A percentile compares a stretch with the other conserved stretches of the same genome.
Conservation (phyloP, 2,797 vertebrate species). For the Acomys russatus region DNA sequence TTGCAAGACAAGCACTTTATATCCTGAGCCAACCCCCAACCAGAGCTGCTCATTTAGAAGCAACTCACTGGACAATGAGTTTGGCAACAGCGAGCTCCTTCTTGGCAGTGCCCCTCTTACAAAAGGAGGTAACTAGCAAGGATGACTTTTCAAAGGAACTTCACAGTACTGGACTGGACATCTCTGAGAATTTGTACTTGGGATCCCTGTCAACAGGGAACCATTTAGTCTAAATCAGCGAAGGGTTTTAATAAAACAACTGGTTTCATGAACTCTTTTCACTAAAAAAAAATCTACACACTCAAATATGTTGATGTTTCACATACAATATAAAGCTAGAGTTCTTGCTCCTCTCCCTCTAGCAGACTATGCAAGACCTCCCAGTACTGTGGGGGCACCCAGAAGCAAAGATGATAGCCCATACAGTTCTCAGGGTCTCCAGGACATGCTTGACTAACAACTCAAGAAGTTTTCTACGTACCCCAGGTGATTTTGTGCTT, state of each 20-base stretch:
- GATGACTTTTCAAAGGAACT: not conserved
- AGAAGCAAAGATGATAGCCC: not conserved
- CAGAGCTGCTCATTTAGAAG: constrained; percentile 10
- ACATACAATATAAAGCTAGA: not conserved
- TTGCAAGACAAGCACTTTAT: not conserved
- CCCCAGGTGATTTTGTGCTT: not conserved
- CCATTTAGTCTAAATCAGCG: constrained; percentile 2
- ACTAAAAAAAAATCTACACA: not conserved
- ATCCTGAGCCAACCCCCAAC: not conserved
- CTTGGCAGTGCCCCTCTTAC: not conserved
- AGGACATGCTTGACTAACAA: not conserved
- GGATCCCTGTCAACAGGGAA: not conserved
- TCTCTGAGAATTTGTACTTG: constrained; percentile 1
- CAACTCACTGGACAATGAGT: not conserved
- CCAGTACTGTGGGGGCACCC: not conserved
- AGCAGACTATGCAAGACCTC: not conserved
- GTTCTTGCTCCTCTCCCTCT: not conserved
- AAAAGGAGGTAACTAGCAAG: not conserved
- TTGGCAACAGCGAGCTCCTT: not conserved
- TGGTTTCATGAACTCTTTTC: constrained; percentile 8
- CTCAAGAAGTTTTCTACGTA: not conserved
- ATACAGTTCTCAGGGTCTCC: not conserved
- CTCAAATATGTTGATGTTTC: not conserved
- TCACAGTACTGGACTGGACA: not conserved
- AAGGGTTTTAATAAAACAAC: constrained; percentile 25